These are phyloP conservation scores for Laticauda laticaudata DNA, from an alignment of 2,113 vertebrate species.

Conservation along the genomic window DNA sequence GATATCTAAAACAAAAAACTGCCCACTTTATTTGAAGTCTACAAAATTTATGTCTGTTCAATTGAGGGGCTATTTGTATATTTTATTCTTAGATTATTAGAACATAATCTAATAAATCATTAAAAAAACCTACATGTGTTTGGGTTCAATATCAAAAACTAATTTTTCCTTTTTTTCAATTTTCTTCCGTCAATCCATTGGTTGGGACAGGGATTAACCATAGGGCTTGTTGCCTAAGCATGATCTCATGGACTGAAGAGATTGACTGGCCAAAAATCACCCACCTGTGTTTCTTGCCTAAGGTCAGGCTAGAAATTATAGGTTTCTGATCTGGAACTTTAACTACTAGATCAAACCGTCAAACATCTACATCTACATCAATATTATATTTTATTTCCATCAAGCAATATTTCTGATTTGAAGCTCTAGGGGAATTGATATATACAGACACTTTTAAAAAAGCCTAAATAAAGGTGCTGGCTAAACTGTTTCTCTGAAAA, in stretches of 20 bases:
- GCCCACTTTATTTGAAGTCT: neutral
- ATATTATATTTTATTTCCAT: neutral
- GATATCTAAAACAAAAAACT: neutral
- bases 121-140: neutral
- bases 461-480: neutral
- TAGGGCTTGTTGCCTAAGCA: neutral
- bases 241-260: neutral
- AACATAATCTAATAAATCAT: neutral
- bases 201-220: neutral
- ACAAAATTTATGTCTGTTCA: neutral
- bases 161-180: neutral
- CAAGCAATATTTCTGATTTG: neutral
- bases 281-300: neutral
- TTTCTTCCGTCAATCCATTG: neutral
- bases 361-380: neutral
- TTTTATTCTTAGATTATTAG: neutral
- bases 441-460: neutral
- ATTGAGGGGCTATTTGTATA: neutral
- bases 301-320: neutral
- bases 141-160: neutral
- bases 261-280: neutral
- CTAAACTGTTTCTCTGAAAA: neutral
- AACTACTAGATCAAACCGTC: neutral
- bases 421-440: neutral
- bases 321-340: neutral